Percentiles rank a stretch among this genome's conserved stretches.
phyloP scores from a whole-genome alignment of 1,140 invertebrate species.

The Camponotus floridanus region DNA sequence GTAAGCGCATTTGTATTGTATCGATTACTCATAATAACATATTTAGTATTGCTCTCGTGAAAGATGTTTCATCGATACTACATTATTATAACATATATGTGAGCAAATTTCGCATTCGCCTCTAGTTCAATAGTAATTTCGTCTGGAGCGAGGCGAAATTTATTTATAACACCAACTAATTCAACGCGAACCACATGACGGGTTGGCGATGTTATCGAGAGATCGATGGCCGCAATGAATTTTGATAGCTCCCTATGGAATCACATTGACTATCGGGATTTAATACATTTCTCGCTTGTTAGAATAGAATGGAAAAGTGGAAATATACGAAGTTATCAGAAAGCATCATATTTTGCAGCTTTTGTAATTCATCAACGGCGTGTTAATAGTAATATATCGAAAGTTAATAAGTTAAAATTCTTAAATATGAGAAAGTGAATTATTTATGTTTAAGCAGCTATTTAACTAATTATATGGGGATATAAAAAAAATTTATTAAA shows the following conservation, averaged over 20 bases:
- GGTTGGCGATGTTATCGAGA: slow-evolving; percentile 52
- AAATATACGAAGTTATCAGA: not conserved
- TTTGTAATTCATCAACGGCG: not conserved
- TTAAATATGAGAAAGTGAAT: not conserved
- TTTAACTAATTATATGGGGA: not conserved
- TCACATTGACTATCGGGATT: slow-evolving; percentile 38
- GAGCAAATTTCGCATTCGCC: not conserved
- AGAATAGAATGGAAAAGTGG: not conserved
- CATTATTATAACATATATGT: not conserved
- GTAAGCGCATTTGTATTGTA: not conserved
- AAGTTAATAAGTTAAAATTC: not conserved
- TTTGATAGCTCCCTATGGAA: slow-evolving; percentile 45
- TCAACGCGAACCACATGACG: slow-evolving; percentile 30
- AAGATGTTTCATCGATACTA: not conserved
- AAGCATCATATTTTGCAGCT: slow-evolving; percentile 11
- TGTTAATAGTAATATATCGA: slow-evolving; percentile 5
- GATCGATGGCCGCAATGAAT: slow-evolving; percentile 58
- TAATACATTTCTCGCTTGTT: slow-evolving; percentile 46
- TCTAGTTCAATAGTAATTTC: slow-evolving; percentile 28
- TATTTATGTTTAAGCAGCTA: slow-evolving; percentile 9
- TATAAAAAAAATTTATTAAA: slow-evolving; percentile 21
- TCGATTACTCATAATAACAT: not conserved
- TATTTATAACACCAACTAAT: slow-evolving; percentile 54
- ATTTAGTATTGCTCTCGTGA: not conserved
- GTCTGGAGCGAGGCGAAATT: slow-evolving; percentile 1